phyloP scores from a whole-genome alignment of 2,113 vertebrate species.

The Bombycilla garrulus region DNA sequence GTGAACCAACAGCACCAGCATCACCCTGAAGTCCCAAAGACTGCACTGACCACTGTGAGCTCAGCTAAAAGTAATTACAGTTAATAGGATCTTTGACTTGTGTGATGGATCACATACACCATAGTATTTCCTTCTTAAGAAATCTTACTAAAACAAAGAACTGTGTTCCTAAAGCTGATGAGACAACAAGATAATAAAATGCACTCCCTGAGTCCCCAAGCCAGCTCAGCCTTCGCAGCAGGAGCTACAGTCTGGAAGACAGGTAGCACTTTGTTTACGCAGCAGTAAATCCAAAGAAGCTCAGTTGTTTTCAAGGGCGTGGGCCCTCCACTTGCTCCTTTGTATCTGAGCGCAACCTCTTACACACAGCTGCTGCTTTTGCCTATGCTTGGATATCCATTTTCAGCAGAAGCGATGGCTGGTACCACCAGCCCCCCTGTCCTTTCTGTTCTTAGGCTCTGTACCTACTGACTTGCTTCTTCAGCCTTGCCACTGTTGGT shows the following conservation, averaged over 20 bases:
- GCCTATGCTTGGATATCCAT: not conserved
- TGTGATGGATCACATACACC: slow-evolving; percentile 1
- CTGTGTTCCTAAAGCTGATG: not conserved
- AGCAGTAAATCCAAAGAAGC: not conserved
- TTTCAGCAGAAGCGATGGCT: not conserved
- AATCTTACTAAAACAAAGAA: slow-evolving; percentile 16
- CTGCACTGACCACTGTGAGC: not conserved
- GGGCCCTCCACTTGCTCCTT: not conserved
- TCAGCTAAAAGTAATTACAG: slow-evolving; percentile 49
- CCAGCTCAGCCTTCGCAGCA: not conserved
- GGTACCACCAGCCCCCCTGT: not conserved
- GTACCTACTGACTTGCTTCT: not conserved
- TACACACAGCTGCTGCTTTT: not conserved
- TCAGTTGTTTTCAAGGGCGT: not conserved
- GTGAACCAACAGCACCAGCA: not conserved
- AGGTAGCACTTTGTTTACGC: not conserved
- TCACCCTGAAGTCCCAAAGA: not conserved
- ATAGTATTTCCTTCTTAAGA: slow-evolving; percentile 29
- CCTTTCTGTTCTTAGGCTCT: not conserved
- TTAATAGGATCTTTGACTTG: slow-evolving; percentile 42
- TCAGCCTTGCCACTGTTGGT: not conserved
- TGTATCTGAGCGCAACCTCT: not conserved
- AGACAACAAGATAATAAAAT: slow-evolving; percentile 18
- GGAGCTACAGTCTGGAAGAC: not conserved
- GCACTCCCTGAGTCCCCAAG: not conserved